phyloP scores from a whole-genome alignment of 1,140 invertebrate species.

The Calosoma granatense region DNA sequence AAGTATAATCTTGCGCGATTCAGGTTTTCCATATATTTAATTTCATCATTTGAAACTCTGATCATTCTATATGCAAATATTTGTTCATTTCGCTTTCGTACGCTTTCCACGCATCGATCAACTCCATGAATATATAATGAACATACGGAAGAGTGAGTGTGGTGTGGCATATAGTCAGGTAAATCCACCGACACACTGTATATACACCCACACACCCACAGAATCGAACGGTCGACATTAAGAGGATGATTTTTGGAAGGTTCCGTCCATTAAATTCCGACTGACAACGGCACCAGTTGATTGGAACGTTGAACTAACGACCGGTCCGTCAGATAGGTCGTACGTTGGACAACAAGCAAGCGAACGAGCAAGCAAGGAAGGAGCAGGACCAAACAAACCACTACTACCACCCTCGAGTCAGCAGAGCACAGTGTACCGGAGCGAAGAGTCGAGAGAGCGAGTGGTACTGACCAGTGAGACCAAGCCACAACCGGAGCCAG shows the following conservation, averaged over 20 bases:
- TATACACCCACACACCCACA: too few relatives aligned
- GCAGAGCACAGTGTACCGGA: not conserved
- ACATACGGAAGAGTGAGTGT: too few relatives aligned
- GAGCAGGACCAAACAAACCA: not conserved
- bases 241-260: not conserved
- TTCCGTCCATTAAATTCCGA: not conserved
- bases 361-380: not conserved
- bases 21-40: too few relatives aligned
- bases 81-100: too few relatives aligned
- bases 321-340: not conserved
- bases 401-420: not conserved
- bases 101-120: too few relatives aligned
- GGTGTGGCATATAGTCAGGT: too few relatives aligned
- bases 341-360: not conserved
- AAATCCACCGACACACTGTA: too few relatives aligned
- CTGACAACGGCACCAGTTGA: not conserved
- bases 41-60: too few relatives aligned
- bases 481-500: not conserved
- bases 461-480: not conserved
- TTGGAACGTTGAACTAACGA: not conserved
- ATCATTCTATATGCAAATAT: too few relatives aligned
- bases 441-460: not conserved
- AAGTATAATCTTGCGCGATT: too few relatives aligned
- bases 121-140: too few relatives aligned
- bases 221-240: too few relatives aligned